A percentile compares a stretch with the other conserved stretches of the same genome.
These are phyloP conservation scores for Spizella passerina DNA, from an alignment of 2,797 vertebrate species.

Conservation along the genomic window DNA sequence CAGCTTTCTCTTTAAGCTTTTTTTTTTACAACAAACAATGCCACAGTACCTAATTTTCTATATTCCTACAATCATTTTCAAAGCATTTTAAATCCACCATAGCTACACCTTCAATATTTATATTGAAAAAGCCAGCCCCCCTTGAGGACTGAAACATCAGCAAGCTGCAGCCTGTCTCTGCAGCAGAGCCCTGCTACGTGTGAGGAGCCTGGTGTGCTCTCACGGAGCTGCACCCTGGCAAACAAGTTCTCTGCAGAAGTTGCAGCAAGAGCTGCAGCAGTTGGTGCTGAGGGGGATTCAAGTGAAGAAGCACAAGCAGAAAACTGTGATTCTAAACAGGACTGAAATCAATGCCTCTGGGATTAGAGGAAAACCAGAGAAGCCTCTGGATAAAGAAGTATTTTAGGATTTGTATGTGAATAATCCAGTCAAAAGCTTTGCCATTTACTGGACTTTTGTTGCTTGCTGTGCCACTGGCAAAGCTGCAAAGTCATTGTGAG, in stretches of 20 bases:
- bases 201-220: not conserved
- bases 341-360: not conserved
- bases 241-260: not conserved
- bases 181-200: not conserved
- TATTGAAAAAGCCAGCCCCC: not conserved
- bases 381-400: not conserved
- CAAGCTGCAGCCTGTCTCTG: not conserved
- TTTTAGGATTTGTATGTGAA: not conserved
- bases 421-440: not conserved
- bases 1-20: not conserved
- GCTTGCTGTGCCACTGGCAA: not conserved
- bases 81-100: not conserved
- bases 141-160: not conserved
- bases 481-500: not conserved
- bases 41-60: not conserved
- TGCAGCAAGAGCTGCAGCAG: not conserved
- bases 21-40: not conserved
- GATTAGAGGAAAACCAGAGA: not conserved
- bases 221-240: not conserved
- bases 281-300: not conserved
- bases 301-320: not conserved
- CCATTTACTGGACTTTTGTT: not conserved
- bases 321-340: not conserved
- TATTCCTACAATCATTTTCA: not conserved
- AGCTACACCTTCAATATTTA: not conserved